These are phyloP conservation scores for Callionymus lyra DNA, from an alignment of 2,113 vertebrate genomes.

Conservation along the genomic window DNA sequence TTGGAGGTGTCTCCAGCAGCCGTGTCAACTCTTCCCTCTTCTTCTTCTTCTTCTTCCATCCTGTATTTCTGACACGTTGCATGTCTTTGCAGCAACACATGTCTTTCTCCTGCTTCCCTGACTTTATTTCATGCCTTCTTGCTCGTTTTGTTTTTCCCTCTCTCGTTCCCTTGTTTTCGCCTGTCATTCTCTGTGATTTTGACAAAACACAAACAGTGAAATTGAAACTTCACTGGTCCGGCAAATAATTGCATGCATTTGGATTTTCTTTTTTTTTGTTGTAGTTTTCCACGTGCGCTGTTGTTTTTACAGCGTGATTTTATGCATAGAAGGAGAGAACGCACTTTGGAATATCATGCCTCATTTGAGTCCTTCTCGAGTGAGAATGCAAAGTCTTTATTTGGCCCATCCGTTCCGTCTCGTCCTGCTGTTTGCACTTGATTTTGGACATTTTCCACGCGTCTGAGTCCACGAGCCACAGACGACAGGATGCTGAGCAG, in stretches of 20 bases:
- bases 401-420: conserved; percentile 43
- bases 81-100: conserved; percentile 8
- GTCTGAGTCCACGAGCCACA: conserved; percentile 48
- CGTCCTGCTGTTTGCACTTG: conserved; percentile 58
- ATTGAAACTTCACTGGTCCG: conserved; percentile 68
- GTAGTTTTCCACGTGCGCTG: conserved; percentile 37
- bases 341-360: conserved; percentile 59
- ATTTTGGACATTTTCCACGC: conserved; percentile 48
- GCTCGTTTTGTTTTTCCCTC: conserved; percentile 10
- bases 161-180: conserved; percentile 1
- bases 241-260: conserved; percentile 66
- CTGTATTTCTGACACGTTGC: conserved; percentile 32
- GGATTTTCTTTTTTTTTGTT: conserved; percentile 48
- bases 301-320: conserved; percentile 58
- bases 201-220: conserved; percentile 46
- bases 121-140: conserved; percentile 42
- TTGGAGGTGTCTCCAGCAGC: conserved; percentile 79
- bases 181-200: conserved; percentile 9
- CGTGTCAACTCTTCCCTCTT: conserved; percentile 39
- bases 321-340: conserved; percentile 52
- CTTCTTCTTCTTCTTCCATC: conserved; percentile 42
- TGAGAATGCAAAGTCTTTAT: conserved; percentile 61
- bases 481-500: conserved; percentile 60
- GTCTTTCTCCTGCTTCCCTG: conserved; percentile 40
- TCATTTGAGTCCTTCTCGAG: conserved; percentile 60